phyloP scores from a whole-genome alignment of 2,888 invertebrate species.

The Stegophylla sp. region DNA sequence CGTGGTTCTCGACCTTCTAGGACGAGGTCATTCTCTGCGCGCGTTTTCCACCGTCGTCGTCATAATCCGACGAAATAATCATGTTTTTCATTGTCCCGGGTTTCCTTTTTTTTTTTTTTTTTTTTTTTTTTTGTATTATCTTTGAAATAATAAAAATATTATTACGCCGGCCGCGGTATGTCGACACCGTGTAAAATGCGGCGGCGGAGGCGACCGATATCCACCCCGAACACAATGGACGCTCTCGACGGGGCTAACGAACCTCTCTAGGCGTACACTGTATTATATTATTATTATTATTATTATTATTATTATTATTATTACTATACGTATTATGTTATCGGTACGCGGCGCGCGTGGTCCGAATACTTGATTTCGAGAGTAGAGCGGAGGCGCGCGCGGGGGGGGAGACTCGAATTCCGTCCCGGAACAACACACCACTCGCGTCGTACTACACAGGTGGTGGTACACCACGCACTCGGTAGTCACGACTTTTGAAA shows the following conservation, averaged over 20 bases:
- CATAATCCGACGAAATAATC: conserved; percentile 25
- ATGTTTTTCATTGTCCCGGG: conserved; percentile 29
- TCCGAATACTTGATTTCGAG: neutral
- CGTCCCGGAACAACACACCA: no score
- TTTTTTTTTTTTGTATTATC: conserved; percentile 5
- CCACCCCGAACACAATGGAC: conserved; percentile 45
- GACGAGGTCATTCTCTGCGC: conserved; percentile 24
- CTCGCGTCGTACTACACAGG: no score
- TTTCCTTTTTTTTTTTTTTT: neutral
- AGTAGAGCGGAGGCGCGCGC: neutral
- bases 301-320: no score
- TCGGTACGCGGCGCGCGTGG: neutral
- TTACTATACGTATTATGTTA: neutral
- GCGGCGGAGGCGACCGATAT: neutral
- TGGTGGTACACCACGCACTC: no score
- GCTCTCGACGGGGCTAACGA: conserved; percentile 31
- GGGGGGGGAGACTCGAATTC: no score
- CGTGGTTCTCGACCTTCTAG: conserved; percentile 37
- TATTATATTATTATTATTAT: no score
- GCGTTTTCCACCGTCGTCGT: conserved; percentile 38
- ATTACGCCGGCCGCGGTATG: conserved; percentile 4
- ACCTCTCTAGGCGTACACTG: conserved; percentile 2
- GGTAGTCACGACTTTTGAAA: no score
- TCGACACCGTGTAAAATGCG: conserved; percentile 43
- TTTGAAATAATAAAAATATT: neutral